Evolutionary conservation across 2,888 invertebrate species (phyloP), one percentile per base, ranked within the genome.

Genomic region (Mythimna loreyi): DNA sequence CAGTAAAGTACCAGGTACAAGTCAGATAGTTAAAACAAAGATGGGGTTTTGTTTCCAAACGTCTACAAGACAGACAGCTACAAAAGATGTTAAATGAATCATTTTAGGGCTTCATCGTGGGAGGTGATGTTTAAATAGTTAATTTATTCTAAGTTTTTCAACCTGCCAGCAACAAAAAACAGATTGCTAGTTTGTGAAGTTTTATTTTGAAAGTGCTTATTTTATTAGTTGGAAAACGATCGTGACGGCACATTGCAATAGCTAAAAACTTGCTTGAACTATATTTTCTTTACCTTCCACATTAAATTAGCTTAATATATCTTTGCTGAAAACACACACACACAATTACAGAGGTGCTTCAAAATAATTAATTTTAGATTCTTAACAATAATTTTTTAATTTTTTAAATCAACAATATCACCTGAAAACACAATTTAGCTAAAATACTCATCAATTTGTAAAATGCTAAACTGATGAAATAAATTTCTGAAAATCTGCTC

Each of bases 11-110:
- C 69, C 40, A 40, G 40, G 80, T 93, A 92, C 93, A 40, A 16
- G 16, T 40, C 92, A 92, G 92, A 75, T 71, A 75, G 67, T 83
- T 93, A 92, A 94, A 93, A 94, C 93, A 93, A 93, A 89, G 84
- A 67, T 28, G 23, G n/a, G n/a, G 53, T 52, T 62, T 92, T 92
- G 88, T 91, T 85, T 89, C 84, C 78, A 78, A 83, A 83, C 79
- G 78, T 85, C 69, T 70, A 55, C 81, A 83, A 81, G 77, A 78
- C 80, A 75, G 77, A 67, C 78, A 66, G 83, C 72, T 72, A 79
- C 78, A 72, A 74, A 79, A 85, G 64, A 73, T 72, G 72, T 74
- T 68, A 78, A 83, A 78, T 72, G 67, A 75, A 75, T 76, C 78
- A 78, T 28, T 74, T 64, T 63, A 61, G 30, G 30, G 43, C 36